These are phyloP conservation scores for Lasioglossum calceatum DNA, from an alignment of 2,888 invertebrate genomes.

Conservation along the genomic window DNA sequence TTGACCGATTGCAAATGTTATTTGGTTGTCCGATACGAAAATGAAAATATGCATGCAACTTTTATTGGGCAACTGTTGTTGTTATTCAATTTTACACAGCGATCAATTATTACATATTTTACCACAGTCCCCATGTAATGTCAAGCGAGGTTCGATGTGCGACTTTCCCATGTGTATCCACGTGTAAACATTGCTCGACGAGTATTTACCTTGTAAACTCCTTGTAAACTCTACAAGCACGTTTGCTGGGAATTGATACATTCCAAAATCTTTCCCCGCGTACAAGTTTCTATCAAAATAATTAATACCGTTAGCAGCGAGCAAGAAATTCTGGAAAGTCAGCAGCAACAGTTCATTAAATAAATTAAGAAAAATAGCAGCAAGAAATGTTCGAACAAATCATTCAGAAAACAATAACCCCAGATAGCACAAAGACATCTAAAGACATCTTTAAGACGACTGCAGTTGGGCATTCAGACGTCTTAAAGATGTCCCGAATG, in stretches of 20 bases:
- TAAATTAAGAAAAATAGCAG: background rate
- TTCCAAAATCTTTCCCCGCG: background rate
- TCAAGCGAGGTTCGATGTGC: background rate
- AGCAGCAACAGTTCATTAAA: background rate
- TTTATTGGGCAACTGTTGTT: background rate
- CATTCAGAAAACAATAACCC: background rate
- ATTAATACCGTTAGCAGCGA: background rate
- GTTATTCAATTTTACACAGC: background rate
- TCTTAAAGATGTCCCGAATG: too few species aligned
- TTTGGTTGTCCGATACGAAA: too few species aligned
- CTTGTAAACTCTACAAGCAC: background rate
- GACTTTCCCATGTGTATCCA: background rate
- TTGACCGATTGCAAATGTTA: too few species aligned
- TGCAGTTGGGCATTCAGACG: too few species aligned
- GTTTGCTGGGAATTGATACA: background rate
- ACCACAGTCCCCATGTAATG: background rate
- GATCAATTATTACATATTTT: background rate
- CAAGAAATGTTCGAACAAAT: background rate
- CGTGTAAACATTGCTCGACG: background rate
- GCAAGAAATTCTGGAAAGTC: background rate
- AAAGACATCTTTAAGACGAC: too few species aligned
- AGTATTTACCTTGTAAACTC: constrained; percentile 1
- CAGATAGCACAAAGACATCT: too few species aligned
- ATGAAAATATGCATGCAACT: background rate
- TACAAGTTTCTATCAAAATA: background rate